Evolutionary conservation across 2,797 vertebrate genomes (phyloP).

Genomic region (Melanotaenia nigrans): DNA sequence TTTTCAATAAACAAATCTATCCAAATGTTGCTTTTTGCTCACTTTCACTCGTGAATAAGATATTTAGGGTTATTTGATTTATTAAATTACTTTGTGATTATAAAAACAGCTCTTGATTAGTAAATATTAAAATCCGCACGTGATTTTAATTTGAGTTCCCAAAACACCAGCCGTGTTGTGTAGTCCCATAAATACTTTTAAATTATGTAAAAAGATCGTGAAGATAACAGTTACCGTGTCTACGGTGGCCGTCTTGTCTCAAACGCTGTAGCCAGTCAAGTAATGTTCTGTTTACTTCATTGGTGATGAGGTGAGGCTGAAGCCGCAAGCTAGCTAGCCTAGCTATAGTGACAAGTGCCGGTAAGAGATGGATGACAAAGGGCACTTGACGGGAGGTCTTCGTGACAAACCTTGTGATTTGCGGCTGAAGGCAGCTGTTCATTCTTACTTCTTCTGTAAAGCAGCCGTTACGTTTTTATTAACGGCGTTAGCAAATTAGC

Average conservation of each 20-base stretch:
- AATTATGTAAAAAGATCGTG: too few relatives aligned
- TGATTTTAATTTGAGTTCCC: too few relatives aligned
- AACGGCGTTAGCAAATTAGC: slow-evolving; percentile 44
- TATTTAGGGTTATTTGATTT: too few relatives aligned
- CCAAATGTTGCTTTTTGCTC: slow-evolving; percentile 11
- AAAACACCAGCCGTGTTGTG: too few relatives aligned
- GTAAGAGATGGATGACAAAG: slow-evolving; percentile 45
- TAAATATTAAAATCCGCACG: too few relatives aligned
- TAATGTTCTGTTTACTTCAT: slow-evolving; percentile 51
- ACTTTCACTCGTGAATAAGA: too few relatives aligned
- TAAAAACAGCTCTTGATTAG: too few relatives aligned
- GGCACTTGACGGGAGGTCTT: slow-evolving; percentile 15
- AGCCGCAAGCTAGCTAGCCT: slow-evolving; percentile 60
- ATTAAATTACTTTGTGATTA: too few relatives aligned
- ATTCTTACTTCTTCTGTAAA: slow-evolving; percentile 7
- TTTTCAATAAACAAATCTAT: slow-evolving; percentile 42
- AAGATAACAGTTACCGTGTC: not conserved
- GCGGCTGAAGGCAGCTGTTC: not conserved
- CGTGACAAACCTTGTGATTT: not conserved
- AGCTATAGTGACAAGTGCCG: slow-evolving; percentile 47
- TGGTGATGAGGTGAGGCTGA: slow-evolving; percentile 58
- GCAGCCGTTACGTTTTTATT: not conserved
- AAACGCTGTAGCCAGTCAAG: not conserved
- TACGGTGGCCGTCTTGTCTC: slow-evolving; percentile 66
- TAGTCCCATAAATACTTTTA: too few relatives aligned